Percentiles rank a stretch among this genome's conserved stretches.
These are phyloP conservation scores for Danio kyathit DNA, from an alignment of 2,797 vertebrate species.

Conservation along the genomic window DNA sequence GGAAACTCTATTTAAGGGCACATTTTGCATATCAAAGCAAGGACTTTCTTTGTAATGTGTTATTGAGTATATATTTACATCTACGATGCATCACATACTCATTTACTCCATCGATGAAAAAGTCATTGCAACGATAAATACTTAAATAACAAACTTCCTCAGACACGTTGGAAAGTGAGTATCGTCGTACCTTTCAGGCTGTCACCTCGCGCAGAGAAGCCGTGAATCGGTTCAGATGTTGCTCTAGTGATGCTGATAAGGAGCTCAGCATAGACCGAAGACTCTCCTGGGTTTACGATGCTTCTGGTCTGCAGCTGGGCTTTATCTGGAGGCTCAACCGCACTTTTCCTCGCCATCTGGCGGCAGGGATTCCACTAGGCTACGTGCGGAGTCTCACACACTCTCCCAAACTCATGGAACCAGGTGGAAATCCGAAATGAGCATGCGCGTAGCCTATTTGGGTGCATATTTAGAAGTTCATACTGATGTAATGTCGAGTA, in stretches of 20 bases:
- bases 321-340: slow-evolving; percentile 52
- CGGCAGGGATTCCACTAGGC: slow-evolving; percentile 59
- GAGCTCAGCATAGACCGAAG: neutral
- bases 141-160: neutral
- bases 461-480: neutral
- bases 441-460: slow-evolving; percentile 28
- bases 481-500: neutral
- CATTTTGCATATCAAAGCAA: neutral
- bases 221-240: neutral
- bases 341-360: slow-evolving; percentile 64
- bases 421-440: slow-evolving; percentile 21
- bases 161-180: neutral
- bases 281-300: neutral
- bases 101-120: neutral
- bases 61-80: too few species aligned
- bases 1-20: neutral
- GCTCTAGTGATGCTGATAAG: slow-evolving; percentile 2
- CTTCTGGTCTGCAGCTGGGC: slow-evolving; percentile 49
- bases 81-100: neutral
- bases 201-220: slow-evolving; percentile 7
- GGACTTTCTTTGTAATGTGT: neutral
- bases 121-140: neutral
- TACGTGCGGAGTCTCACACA: slow-evolving; percentile 83
- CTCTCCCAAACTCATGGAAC: slow-evolving; percentile 35
- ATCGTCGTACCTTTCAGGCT: neutral